These are phyloP conservation scores for Dicrostonyx torquatus DNA, from an alignment of 2,797 vertebrate genomes.

Conservation along the genomic window DNA sequence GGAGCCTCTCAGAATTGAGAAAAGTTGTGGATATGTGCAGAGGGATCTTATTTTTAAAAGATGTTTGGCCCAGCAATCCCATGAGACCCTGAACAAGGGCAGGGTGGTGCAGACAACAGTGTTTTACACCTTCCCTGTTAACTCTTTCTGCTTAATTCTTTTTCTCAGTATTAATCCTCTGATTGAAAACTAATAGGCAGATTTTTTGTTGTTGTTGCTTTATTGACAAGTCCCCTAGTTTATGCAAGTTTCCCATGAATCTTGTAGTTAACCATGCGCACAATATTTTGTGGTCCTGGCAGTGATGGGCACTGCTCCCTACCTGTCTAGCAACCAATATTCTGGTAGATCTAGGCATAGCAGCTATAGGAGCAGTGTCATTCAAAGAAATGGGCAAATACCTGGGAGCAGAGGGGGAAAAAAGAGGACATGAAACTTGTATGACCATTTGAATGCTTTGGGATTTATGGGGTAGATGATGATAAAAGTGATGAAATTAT, in stretches of 20 bases:
- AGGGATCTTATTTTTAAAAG: not conserved
- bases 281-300: not conserved
- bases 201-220: not conserved
- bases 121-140: not conserved
- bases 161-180: not conserved
- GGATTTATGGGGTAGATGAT: not conserved
- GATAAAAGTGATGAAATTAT: not conserved
- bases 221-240: not conserved
- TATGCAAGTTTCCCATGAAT: not conserved
- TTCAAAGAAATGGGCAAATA: not conserved
- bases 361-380: not conserved
- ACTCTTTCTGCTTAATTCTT: not conserved
- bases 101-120: not conserved
- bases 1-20: not conserved
- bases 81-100: not conserved
- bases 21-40: not conserved
- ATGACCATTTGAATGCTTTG: not conserved
- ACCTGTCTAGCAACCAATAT: not conserved
- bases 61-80: not conserved
- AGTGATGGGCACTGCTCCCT: not conserved
- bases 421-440: not conserved
- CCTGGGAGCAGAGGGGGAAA: not conserved
- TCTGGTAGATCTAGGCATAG: not conserved
- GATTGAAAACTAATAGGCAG: not conserved
- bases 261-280: not conserved